Evolutionary conservation across 1,140 invertebrate genomes (phyloP).

Genomic region (Colletes gigas): DNA sequence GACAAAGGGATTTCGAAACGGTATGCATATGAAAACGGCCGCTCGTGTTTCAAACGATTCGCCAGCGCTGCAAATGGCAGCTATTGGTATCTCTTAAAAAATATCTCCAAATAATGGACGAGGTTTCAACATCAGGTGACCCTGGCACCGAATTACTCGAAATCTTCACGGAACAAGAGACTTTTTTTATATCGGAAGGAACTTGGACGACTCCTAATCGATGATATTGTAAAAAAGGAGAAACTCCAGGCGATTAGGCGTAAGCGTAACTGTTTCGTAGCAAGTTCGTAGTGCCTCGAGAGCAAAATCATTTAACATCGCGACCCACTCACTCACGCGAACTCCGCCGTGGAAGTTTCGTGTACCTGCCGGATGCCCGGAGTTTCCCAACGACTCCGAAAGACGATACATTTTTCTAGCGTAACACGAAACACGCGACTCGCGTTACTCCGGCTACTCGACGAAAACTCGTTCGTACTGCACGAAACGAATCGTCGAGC

Average conservation of each 20-base stretch:
- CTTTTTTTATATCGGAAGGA: background rate
- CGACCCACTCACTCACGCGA: constrained; percentile 10
- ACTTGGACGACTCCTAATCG: background rate
- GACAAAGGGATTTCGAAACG: background rate
- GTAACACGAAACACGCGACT: constrained; percentile 14
- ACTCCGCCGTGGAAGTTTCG: constrained; percentile 5
- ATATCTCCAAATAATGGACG: constrained; percentile 52
- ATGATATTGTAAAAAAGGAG: background rate
- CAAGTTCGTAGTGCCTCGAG: background rate
- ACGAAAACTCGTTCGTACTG: background rate
- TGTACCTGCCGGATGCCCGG: background rate
- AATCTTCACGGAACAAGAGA: background rate
- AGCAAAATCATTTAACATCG: constrained; percentile 21
- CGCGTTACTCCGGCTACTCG: background rate
- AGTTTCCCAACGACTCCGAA: background rate
- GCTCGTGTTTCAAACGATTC: constrained; percentile 42
- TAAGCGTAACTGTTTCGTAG: background rate
- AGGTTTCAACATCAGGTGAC: constrained; percentile 37
- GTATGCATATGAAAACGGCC: constrained; percentile 20
- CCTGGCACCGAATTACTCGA: constrained; percentile 14
- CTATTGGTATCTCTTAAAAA: constrained; percentile 56
- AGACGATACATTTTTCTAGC: constrained; percentile 25
- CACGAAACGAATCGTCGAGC: background rate
- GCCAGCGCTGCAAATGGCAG: constrained; percentile 34
- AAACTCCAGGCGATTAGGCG: background rate